Conservation (phyloP, 2,113 vertebrate genomes). For the Lagenorhynchus albirostris region DNA sequence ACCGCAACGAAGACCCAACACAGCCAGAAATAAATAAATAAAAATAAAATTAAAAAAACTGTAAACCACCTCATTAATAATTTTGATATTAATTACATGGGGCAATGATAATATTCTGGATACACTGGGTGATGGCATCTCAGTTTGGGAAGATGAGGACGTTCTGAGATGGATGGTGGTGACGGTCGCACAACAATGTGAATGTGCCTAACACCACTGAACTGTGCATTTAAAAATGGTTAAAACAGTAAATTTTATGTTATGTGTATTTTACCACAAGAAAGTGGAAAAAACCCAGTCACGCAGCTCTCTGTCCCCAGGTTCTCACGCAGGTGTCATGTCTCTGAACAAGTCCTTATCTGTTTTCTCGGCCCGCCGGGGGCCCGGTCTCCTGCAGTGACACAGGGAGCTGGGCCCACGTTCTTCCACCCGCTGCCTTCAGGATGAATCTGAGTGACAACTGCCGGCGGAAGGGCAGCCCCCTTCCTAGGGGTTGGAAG, state of each 20-base stretch:
- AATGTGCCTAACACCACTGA: accelerated
- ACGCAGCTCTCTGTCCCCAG: too few relatives aligned
- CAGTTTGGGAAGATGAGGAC: neutral
- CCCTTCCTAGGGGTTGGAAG: neutral
- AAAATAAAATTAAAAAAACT: neutral
- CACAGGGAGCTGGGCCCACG: too few relatives aligned
- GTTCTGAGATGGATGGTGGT: neutral
- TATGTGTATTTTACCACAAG: neutral
- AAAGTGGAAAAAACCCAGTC: too few relatives aligned
- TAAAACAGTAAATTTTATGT: neutral
- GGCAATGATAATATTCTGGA: too few relatives aligned
- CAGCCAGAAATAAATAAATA: too few relatives aligned
- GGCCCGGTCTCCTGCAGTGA: neutral
- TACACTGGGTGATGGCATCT: accelerated
- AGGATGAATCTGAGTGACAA: neutral
- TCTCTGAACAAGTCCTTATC: neutral
- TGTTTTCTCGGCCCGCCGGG: neutral
- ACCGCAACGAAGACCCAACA: too few relatives aligned
- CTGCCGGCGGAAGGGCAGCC: accelerated
- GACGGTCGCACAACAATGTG: neutral
- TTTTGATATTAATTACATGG: too few relatives aligned
- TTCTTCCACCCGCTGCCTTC: neutral
- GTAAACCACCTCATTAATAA: neutral
- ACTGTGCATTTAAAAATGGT: neutral
- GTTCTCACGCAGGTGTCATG: neutral